Percentiles rank a stretch among this genome's conserved stretches.
phyloP scores from a whole-genome alignment of 2,797 vertebrate species.

The Chelidonichthys spinosus region DNA sequence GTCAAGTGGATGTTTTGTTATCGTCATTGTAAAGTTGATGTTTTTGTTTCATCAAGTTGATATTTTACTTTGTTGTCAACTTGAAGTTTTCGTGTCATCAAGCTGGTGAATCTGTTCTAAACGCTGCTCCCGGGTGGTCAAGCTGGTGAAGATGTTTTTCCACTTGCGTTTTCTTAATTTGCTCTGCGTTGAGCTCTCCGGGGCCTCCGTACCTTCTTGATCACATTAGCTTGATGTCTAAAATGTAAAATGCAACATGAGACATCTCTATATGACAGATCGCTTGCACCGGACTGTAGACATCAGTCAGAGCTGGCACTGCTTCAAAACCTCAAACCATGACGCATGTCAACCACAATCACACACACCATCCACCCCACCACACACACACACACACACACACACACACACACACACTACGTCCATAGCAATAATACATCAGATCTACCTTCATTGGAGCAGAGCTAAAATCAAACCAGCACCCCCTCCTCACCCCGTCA shows the following conservation, averaged over 20 bases:
- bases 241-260: slow-evolving; percentile 51
- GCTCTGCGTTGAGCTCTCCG: not conserved
- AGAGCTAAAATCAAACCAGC: slow-evolving; percentile 72
- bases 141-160: no score
- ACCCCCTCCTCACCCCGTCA: slow-evolving; percentile 47
- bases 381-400: slow-evolving; percentile 22
- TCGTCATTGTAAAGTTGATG: no score
- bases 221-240: slow-evolving; percentile 48
- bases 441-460: slow-evolving; percentile 77
- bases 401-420: slow-evolving; percentile 33
- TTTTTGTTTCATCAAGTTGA: no score
- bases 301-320: slow-evolving; percentile 65
- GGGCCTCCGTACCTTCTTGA: slow-evolving; percentile 24
- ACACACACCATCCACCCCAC: slow-evolving; percentile 51
- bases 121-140: no score
- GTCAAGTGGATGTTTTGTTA: no score
- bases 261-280: slow-evolving; percentile 55
- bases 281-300: slow-evolving; percentile 36
- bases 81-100: no score
- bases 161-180: no score
- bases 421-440: slow-evolving; percentile 77
- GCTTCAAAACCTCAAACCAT: slow-evolving; percentile 70
- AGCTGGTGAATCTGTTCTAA: no score
- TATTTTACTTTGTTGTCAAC: no score
- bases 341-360: slow-evolving; percentile 74